Base-by-base conservation (phyloP, 2,888 invertebrate species). In the Hydraecia micacea region DNA sequence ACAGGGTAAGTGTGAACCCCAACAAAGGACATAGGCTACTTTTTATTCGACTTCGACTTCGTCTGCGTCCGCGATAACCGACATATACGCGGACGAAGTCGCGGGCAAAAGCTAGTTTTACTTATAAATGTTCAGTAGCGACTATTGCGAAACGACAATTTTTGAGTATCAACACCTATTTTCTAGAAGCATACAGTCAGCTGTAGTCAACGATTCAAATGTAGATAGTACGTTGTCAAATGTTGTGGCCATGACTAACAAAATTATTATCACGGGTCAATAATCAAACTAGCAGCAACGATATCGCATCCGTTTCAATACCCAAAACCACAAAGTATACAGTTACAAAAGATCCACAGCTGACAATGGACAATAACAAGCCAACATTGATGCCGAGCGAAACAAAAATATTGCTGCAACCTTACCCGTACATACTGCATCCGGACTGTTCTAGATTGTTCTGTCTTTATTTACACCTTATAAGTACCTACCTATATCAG, bases 331-430 rank as follows among this genome's bases (percentile, higher is more conserved):
- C 69, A 62, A 72, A 75, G 70, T 49, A 49, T 60, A 78, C 36
- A 39, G 67, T 36, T 52, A 86, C 68, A 68, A 72, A 72, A 83
- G 77, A 86, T 55, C 52, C 36, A 67, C 63, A 58, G 60, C 55
- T 70, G 68, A 83, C 83, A 83, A 83, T 83, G 84, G 65, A 83
- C 62, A 67, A 80, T 84, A 84, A 73, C 73, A 84, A 58, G 58
- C 73, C 15, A 60, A 73, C 62, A 83, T 63, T 76, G 67, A 80
- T 28, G 68, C 36, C 7, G 7, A 72, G 39, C 28, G 69, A 36
- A 86, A 83, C 69, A 86, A 83, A 83, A 81, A 76, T 85, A 85
- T 72, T 81, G 68, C 63, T 85, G 63, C 58, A 75, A 72, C 46
- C 36, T 60, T 67, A 83, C 42, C 15, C 42, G 52, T 52, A 42